Percentiles rank a stretch among this genome's conserved stretches.
These are phyloP conservation scores for Lottia scabra DNA, from an alignment of 2,888 invertebrate genomes.

Conservation along the genomic window DNA sequence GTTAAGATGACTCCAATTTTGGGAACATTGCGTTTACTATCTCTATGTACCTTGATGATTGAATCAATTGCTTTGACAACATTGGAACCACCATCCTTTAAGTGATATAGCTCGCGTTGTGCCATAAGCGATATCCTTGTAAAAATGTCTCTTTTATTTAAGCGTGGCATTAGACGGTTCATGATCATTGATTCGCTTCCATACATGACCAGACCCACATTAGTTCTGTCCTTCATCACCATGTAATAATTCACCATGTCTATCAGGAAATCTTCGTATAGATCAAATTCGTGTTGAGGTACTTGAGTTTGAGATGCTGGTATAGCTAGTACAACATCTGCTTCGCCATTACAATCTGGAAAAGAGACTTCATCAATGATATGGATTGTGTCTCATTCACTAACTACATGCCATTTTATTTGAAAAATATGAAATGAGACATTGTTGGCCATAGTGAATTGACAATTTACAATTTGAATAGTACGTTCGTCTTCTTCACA, in stretches of 20 bases:
- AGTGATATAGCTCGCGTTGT: neutral
- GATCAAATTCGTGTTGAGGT: neutral
- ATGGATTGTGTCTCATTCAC: no score
- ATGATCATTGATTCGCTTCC: neutral
- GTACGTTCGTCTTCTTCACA: no score
- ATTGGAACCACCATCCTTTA: neutral
- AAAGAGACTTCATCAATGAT: neutral
- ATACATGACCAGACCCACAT: neutral
- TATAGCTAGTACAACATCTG: neutral
- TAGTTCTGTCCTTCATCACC: neutral
- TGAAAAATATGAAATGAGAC: no score
- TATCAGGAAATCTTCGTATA: neutral
- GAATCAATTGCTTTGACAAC: neutral
- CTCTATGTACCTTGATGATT: neutral
- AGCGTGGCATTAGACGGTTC: neutral
- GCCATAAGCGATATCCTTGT: neutral
- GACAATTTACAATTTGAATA: no score
- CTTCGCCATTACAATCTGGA: neutral
- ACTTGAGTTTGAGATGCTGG: neutral
- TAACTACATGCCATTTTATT: no score
- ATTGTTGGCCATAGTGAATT: no score
- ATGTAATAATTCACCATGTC: neutral
- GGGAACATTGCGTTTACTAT: neutral
- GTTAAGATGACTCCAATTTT: neutral
- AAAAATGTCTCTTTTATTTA: neutral